phyloP scores from a whole-genome alignment of 2,797 vertebrate species.

The Furcifer pardalis region DNA sequence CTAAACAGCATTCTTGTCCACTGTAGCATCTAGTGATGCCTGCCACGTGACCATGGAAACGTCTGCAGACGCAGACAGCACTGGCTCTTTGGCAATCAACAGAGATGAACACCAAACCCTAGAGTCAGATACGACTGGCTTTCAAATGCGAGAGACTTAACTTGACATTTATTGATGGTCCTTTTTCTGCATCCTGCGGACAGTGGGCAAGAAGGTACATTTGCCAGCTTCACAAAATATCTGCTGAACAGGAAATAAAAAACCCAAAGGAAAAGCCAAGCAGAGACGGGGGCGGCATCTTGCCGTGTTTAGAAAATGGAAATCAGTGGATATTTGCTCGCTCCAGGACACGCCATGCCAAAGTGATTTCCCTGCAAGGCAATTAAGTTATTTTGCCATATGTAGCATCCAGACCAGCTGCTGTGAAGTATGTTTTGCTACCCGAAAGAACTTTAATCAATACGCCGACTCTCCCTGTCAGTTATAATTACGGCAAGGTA shows the following conservation, averaged over 20 bases:
- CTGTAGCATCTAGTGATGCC: no score
- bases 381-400: constrained; percentile 65
- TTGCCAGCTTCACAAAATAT: neutral
- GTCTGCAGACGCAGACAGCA: no score
- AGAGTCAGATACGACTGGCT: no score
- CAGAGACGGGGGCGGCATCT: neutral
- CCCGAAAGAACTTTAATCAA: constrained; percentile 71
- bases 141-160: no score
- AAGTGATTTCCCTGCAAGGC: constrained; percentile 42
- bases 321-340: neutral
- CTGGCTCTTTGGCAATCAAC: no score
- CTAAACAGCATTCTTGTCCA: no score
- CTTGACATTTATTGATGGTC: no score
- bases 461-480: constrained; percentile 68
- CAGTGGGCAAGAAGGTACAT: no score
- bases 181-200: neutral
- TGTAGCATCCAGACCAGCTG: constrained; percentile 63
- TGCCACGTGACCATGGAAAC: no score
- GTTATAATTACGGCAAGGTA: constrained; percentile 72
- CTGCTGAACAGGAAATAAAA: neutral
- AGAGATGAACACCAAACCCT: no score
- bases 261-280: neutral
- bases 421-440: constrained; percentile 68
- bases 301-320: neutral
- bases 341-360: constrained; percentile 4